phyloP scores from a whole-genome alignment of 1,140 invertebrate genomes.

The Pseudachorutes palmiensis region DNA sequence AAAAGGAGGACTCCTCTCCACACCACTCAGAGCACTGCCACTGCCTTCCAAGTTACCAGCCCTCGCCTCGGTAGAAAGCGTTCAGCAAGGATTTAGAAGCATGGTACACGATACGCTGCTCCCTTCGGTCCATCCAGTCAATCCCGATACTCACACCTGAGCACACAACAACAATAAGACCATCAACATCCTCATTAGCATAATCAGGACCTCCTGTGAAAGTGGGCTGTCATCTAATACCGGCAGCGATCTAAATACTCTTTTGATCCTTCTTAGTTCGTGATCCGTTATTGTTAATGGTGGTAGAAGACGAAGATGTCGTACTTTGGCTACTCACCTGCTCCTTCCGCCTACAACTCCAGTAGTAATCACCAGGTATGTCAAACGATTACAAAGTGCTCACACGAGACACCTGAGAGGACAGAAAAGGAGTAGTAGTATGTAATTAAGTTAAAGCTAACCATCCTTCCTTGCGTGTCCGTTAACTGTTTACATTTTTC shows the following conservation, averaged over 20 bases:
- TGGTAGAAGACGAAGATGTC: constrained; percentile 15
- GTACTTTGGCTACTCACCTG: constrained; percentile 36
- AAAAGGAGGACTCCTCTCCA: constrained; percentile 28
- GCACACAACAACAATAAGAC: constrained; percentile 15
- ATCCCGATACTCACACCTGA: constrained; percentile 35
- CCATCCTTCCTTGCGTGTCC: background rate
- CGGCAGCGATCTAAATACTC: no score
- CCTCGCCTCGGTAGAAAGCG: no score
- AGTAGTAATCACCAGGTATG: constrained; percentile 29
- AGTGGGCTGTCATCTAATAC: background rate
- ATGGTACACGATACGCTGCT: no score
- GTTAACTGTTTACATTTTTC: background rate
- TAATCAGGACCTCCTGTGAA: background rate
- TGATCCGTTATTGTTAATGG: background rate
- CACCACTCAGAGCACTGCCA: constrained; percentile 24
- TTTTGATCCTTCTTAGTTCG: no score
- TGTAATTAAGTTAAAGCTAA: no score
- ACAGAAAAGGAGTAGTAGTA: background rate
- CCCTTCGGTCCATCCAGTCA: constrained; percentile 20
- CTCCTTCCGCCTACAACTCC: constrained; percentile 21
- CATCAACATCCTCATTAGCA: background rate
- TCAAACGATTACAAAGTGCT: background rate
- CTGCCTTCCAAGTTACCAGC: constrained; percentile 14
- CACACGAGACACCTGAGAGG: background rate
- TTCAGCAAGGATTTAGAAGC: no score